Percentiles rank a stretch among this genome's conserved stretches.
Conservation (phyloP, 2,797 vertebrate species). For the Siniperca obscura region DNA sequence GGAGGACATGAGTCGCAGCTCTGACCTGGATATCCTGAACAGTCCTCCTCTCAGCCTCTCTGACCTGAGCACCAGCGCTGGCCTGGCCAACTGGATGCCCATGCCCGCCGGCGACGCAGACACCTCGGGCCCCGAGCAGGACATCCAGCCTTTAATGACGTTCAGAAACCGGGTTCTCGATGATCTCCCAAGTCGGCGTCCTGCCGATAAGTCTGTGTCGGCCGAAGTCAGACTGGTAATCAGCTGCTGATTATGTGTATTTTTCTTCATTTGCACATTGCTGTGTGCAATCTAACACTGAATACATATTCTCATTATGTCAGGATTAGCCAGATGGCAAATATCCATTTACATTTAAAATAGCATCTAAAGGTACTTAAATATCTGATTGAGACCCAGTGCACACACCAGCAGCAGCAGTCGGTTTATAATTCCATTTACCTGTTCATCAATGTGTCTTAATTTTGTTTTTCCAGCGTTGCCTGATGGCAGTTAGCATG, state of each 20-base stretch:
- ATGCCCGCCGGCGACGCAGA: slow-evolving; percentile 65
- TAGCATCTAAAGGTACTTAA: slow-evolving; percentile 29
- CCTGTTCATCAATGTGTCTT: slow-evolving; percentile 18
- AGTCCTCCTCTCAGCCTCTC: slow-evolving; percentile 90
- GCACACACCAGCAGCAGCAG: slow-evolving; percentile 30
- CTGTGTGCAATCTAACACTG: neutral
- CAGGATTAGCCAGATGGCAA: slow-evolving; percentile 45
- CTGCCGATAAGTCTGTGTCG: slow-evolving; percentile 89
- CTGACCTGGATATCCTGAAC: slow-evolving; percentile 90
- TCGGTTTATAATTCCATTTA: slow-evolving; percentile 31
- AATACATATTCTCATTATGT: neutral
- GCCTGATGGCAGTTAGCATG: neutral
- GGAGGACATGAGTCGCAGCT: slow-evolving; percentile 85
- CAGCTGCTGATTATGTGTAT: slow-evolving; percentile 21
- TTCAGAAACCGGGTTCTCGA: slow-evolving; percentile 86
- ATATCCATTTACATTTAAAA: slow-evolving; percentile 33
- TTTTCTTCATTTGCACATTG: slow-evolving; percentile 2
- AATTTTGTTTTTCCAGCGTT: neutral
- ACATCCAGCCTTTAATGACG: slow-evolving; percentile 73
- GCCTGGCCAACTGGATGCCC: slow-evolving; percentile 84
- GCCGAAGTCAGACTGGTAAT: slow-evolving; percentile 92
- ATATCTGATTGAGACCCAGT: neutral
- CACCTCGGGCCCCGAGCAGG: slow-evolving; percentile 80
- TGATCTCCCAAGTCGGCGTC: slow-evolving; percentile 88
- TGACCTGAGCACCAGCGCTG: slow-evolving; percentile 80